Evolutionary conservation across 1,140 invertebrate species (phyloP).

Genomic region (Littorina saxatilis): DNA sequence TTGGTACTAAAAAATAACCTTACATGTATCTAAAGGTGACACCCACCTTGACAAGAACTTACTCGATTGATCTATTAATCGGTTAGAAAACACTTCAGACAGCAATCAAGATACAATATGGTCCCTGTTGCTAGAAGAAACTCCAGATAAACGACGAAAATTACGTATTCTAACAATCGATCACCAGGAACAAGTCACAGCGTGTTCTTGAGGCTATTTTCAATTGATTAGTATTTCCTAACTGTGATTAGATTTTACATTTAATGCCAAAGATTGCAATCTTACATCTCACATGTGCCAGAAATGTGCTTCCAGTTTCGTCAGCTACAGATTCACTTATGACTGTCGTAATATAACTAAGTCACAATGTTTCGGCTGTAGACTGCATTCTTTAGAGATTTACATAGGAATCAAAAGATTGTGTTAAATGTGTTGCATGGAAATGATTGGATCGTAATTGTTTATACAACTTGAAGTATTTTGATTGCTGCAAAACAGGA

Average conservation of each 20-base stretch:
- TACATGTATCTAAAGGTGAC: too few species aligned
- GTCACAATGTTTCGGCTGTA: not conserved
- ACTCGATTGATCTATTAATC: too few species aligned
- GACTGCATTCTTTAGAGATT: too few species aligned
- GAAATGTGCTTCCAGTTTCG: conserved; percentile 8
- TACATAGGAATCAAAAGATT: not conserved
- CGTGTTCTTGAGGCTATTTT: not conserved
- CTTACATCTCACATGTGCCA: not conserved
- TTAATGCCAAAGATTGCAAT: not conserved
- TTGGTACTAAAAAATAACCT: too few species aligned
- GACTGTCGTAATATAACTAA: conserved; percentile 4
- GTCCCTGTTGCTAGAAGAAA: not conserved
- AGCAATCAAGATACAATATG: too few species aligned
- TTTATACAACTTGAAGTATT: not conserved
- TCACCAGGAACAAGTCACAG: not conserved
- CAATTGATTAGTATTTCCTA: not conserved
- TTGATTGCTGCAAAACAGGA: not conserved
- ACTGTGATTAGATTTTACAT: too few species aligned
- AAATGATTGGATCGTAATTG: not conserved
- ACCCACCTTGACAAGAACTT: too few species aligned
- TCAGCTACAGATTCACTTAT: not conserved
- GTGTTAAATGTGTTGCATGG: not conserved
- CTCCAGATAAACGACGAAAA: not conserved
- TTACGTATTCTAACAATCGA: not conserved
- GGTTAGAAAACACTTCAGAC: too few species aligned